A percentile compares a stretch with the other conserved stretches of the same genome.
Conservation (phyloP, 2,797 vertebrate genomes). For the Helarctos malayanus region DNA sequence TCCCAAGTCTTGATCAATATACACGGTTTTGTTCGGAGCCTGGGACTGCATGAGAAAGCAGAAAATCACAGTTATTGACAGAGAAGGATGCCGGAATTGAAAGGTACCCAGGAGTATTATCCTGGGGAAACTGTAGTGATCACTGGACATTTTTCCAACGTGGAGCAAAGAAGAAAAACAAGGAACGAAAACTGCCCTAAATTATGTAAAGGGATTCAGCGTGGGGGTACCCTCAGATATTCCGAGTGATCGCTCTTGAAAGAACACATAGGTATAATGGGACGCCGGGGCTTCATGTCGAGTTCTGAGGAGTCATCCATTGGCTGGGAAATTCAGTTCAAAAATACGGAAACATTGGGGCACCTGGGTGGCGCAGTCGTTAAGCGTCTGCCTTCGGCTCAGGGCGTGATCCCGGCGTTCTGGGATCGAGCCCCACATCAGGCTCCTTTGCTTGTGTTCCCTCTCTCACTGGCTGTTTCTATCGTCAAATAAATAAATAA, state of each 20-base stretch:
- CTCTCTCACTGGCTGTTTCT: no score
- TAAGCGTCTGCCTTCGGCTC: no score
- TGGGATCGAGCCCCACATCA: no score
- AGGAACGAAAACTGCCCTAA: not conserved
- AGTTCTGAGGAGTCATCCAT: no score
- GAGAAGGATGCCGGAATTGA: not conserved
- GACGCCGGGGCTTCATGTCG: not conserved
- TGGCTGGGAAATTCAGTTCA: not conserved
- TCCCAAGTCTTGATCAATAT: not conserved
- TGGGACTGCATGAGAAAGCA: fast-evolving
- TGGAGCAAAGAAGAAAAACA: not conserved
- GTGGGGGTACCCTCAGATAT: no score
- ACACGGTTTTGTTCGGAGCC: fast-evolving
- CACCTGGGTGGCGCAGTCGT: no score
- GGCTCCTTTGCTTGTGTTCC: no score
- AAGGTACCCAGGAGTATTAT: not conserved
- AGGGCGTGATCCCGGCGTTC: no score
- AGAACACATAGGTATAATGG: not conserved
- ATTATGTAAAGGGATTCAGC: not conserved
- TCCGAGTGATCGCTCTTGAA: not conserved
- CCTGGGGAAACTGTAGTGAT: not conserved
- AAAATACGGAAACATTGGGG: not conserved
- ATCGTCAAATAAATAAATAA: no score
- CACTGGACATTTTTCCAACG: not conserved
- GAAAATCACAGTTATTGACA: not conserved